Percentiles rank a stretch among this genome's conserved stretches.
Evolutionary conservation across 1,140 invertebrate genomes (phyloP).

Genomic region (Matsumurasca onukii): DNA sequence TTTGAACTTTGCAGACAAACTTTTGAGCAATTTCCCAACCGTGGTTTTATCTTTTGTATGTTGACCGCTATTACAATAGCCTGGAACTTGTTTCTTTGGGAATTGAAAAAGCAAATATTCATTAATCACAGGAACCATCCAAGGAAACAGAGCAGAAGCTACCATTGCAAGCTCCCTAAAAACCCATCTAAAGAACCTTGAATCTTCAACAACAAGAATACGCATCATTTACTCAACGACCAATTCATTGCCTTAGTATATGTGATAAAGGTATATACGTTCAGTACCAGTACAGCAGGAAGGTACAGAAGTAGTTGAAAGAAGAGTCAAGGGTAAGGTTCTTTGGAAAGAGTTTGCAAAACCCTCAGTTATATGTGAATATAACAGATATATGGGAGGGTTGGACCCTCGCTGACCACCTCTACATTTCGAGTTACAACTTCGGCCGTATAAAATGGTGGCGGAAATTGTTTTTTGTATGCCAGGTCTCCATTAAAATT

Average conservation of each 20-base stretch:
- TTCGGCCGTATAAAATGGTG: conserved; percentile 18
- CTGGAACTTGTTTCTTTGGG: conserved; percentile 13
- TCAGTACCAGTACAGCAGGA: conserved; percentile 5
- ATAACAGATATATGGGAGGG: conserved; percentile 20
- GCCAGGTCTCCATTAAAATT: neutral
- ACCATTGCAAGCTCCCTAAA: neutral
- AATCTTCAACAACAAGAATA: conserved; percentile 11
- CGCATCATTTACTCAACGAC: neutral
- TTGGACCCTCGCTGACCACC: conserved; percentile 11
- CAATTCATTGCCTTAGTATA: neutral
- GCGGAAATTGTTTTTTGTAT: conserved; percentile 20
- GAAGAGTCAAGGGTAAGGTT: neutral
- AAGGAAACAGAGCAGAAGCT: neutral
- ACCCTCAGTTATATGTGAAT: conserved; percentile 26
- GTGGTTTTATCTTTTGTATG: conserved; percentile 3
- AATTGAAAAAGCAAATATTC: conserved; percentile 11
- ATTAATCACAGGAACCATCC: conserved; percentile 22
- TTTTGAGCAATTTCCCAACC: neutral
- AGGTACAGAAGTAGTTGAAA: neutral
- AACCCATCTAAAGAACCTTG: neutral
- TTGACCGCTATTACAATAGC: conserved; percentile 19
- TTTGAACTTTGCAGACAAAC: conserved; percentile 7
- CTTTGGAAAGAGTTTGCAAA: neutral
- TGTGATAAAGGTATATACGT: conserved; percentile 9
- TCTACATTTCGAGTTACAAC: conserved; percentile 10